These are phyloP conservation scores for Gymnopithys bicolor DNA, from an alignment of 2,797 vertebrate genomes.

Conservation along the genomic window DNA sequence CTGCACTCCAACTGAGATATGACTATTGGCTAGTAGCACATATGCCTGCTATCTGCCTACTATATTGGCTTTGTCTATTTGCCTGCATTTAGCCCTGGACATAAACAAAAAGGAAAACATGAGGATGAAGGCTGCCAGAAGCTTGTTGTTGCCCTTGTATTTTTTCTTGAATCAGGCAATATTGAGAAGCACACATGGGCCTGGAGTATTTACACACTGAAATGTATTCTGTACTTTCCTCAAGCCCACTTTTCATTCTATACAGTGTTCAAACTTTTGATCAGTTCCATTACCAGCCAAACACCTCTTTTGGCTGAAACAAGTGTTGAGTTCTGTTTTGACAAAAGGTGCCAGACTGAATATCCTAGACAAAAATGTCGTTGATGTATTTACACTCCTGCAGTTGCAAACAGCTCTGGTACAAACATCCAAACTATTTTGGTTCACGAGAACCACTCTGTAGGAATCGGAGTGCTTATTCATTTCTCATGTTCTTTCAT, in stretches of 20 bases:
- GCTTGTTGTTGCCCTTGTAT: neutral
- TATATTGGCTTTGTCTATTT: neutral
- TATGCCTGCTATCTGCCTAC: neutral
- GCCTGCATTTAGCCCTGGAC: neutral
- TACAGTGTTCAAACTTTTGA: neutral
- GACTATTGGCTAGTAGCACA: neutral
- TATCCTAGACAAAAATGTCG: constrained; percentile 2
- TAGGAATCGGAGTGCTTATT: neutral
- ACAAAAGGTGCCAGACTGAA: constrained; percentile 25
- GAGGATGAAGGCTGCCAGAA: neutral
- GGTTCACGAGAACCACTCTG: accelerated
- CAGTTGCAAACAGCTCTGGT: neutral
- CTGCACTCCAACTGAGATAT: neutral
- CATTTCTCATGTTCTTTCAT: neutral
- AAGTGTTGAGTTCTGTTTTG: constrained; percentile 5
- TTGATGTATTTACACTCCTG: neutral
- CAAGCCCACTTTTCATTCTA: neutral
- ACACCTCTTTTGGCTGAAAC: neutral
- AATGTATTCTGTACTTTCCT: neutral
- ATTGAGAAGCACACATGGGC: neutral
- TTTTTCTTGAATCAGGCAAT: neutral
- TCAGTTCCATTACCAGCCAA: constrained; percentile 4
- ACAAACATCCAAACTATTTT: neutral
- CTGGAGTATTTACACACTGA: neutral
- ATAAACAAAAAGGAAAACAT: neutral